A percentile compares a stretch with the other conserved stretches of the same genome.
These are phyloP conservation scores for Callinectes sapidus DNA, from an alignment of 2,888 invertebrate genomes.

Conservation along the genomic window DNA sequence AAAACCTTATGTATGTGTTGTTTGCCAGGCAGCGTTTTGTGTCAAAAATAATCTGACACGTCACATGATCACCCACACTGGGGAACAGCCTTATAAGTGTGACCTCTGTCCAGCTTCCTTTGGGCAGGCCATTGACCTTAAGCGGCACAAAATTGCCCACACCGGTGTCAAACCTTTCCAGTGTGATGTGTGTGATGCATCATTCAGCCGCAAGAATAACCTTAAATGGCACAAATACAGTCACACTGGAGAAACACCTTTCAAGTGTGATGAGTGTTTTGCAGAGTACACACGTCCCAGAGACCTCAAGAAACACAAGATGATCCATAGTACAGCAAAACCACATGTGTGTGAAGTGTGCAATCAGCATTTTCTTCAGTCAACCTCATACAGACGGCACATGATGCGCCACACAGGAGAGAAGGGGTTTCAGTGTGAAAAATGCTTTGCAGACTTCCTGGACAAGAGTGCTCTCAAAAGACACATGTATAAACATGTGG, in stretches of 20 bases:
- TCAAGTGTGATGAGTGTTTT: conserved; percentile 63
- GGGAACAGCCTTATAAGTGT: conserved; percentile 69
- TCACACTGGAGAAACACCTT: conserved; percentile 68
- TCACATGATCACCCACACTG: conserved; percentile 68
- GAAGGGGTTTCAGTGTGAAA: conserved; percentile 61
- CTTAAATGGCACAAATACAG: conserved; percentile 65
- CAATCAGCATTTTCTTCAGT: conserved; percentile 54
- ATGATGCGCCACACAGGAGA: conserved; percentile 66
- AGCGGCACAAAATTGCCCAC: conserved; percentile 67
- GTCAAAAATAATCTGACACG: conserved; percentile 68
- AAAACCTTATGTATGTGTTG: conserved; percentile 61
- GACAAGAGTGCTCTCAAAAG: conserved; percentile 63
- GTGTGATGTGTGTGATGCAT: conserved; percentile 65
- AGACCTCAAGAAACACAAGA: conserved; percentile 67
- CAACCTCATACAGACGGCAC: conserved; percentile 54
- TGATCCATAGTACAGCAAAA: conserved; percentile 49
- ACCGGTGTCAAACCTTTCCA: conserved; percentile 65
- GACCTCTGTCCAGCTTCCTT: conserved; percentile 64
- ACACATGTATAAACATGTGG: conserved; percentile 67
- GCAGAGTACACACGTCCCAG: conserved; percentile 58
- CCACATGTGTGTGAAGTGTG: conserved; percentile 58
- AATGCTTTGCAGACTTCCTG: conserved; percentile 65
- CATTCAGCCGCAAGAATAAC: conserved; percentile 68
- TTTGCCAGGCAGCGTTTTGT: conserved; percentile 67
- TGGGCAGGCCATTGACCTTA: conserved; percentile 66